A percentile compares a stretch with the other conserved stretches of the same genome.
These are phyloP conservation scores for Bombus confusus DNA, from an alignment of 1,140 invertebrate species.

Conservation along the genomic window DNA sequence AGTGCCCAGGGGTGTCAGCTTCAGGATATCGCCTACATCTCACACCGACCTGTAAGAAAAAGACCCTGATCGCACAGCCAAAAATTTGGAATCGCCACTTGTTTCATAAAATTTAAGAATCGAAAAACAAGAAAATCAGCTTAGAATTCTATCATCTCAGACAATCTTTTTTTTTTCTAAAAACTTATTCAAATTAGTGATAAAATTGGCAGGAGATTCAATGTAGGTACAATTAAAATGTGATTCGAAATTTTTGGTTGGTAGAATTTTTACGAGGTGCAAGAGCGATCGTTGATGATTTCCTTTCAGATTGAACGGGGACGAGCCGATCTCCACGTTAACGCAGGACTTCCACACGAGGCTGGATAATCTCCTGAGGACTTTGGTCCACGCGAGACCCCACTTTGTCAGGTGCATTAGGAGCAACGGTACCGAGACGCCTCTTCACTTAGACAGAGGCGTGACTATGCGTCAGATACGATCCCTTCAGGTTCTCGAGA, in stretches of 20 bases:
- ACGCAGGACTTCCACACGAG: conserved; percentile 97
- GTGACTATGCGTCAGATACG: conserved; percentile 93
- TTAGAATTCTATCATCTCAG: background rate
- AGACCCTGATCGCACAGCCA: too few species aligned
- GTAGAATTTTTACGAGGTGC: too few species aligned
- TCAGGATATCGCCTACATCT: conserved; percentile 95
- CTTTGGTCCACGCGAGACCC: conserved; percentile 94
- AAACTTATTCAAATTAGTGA: background rate
- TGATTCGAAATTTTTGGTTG: too few species aligned
- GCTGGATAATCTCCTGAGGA: conserved; percentile 94
- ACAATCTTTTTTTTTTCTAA: background rate
- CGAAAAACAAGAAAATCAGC: background rate
- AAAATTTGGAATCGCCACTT: too few species aligned
- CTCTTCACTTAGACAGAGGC: conserved; percentile 90
- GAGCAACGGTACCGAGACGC: conserved; percentile 90
- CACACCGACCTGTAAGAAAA: conserved; percentile 89
- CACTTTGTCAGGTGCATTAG: conserved; percentile 97
- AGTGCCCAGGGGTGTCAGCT: conserved; percentile 91
- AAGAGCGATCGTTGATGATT: conserved; percentile 16
- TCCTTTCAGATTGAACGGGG: conserved; percentile 87
- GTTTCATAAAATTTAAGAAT: too few species aligned
- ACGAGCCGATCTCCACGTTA: conserved; percentile 94
- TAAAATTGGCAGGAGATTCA: background rate
- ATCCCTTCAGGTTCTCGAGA: conserved; percentile 96
- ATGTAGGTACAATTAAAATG: too few species aligned